Base-by-base conservation (phyloP, 2,113 vertebrate genomes). In the Neotragus pygmaeus region DNA sequence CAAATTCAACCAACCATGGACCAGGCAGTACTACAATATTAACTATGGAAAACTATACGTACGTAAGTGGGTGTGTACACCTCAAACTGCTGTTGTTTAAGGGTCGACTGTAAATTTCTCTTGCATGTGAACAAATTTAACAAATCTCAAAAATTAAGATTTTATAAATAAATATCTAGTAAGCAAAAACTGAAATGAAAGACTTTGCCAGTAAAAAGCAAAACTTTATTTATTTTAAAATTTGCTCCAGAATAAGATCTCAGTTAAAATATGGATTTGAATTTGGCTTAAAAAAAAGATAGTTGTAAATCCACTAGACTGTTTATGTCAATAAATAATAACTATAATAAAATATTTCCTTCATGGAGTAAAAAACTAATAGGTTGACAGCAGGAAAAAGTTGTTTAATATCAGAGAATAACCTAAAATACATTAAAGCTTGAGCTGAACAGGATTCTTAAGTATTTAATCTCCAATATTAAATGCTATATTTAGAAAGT, bases 171-270 rank as follows among this genome's bases (percentile, higher is more conserved):
- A 82, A 62, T 10, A 94, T 15, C 51, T 87, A 95, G 49, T 47
- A 55, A 82, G 78, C 11, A 3, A 92, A 88, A 86, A 85, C 43
- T 78, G 33, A 84, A 91, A 90, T 82, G 75, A 93, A 91, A 36
- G 4, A 62, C 25, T n/a, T 92, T 94, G 53, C 39, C 43, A 96
- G 62, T 28, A 9, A 95, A 87, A 27, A 93, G 21, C 75, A 87
- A 90, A 92, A 77, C 84, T 82, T 96, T n/a, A 90, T 73, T 94
- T 90, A 94, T 87, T 77, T 94, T 90, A 91, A 97, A 94, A 94
- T 53, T 75, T n/a, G 43, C 12, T n/a, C 88, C 94, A 92, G 62
- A 57, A 78, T 70, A 81, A 84, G 49, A 94, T 82, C 30, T 70
- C 83, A 66, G 36, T 45, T 64, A 91, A 94, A 95, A 64, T 30